phyloP scores from a whole-genome alignment of 2,113 vertebrate genomes.

The Centropristis striata region DNA sequence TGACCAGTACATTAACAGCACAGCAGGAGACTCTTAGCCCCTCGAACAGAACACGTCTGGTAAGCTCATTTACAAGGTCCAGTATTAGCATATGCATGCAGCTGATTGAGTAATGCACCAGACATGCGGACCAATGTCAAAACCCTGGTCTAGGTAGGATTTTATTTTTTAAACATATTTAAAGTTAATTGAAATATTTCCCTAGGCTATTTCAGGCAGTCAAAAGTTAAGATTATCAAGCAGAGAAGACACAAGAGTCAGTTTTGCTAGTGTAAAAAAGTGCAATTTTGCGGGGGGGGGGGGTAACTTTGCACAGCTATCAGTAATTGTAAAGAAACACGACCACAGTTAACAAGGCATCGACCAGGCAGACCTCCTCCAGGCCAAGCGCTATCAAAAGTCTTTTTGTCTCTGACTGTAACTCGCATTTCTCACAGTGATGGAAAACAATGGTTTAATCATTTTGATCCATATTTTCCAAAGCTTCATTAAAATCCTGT shows the following conservation, averaged over 20 bases:
- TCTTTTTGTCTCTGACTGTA: slow-evolving; percentile 3
- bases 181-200: slow-evolving; percentile 40
- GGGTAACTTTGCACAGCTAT: not conserved
- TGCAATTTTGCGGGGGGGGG: slow-evolving; percentile 8
- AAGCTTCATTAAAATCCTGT: slow-evolving; percentile 15
- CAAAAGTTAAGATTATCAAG: not conserved
- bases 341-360: not conserved
- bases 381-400: slow-evolving; percentile 2
- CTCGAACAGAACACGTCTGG: slow-evolving; percentile 60
- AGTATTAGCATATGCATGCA: slow-evolving; percentile 69
- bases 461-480: slow-evolving; percentile 8
- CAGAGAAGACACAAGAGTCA: not conserved
- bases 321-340: not conserved
- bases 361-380: not conserved
- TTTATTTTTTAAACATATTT: slow-evolving; percentile 39
- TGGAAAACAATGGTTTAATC: slow-evolving; percentile 33
- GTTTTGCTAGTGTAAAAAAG: no score
- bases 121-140: slow-evolving; percentile 25
- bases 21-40: slow-evolving; percentile 65
- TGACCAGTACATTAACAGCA: slow-evolving; percentile 78
- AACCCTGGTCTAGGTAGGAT: slow-evolving; percentile 20
- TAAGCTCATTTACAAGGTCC: slow-evolving; percentile 60
- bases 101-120: slow-evolving; percentile 65
- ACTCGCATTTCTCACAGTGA: not conserved
- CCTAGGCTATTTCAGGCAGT: not conserved